These are phyloP conservation scores for Premnoplex brunnescens DNA, from an alignment of 2,797 vertebrate species.

Conservation along the genomic window DNA sequence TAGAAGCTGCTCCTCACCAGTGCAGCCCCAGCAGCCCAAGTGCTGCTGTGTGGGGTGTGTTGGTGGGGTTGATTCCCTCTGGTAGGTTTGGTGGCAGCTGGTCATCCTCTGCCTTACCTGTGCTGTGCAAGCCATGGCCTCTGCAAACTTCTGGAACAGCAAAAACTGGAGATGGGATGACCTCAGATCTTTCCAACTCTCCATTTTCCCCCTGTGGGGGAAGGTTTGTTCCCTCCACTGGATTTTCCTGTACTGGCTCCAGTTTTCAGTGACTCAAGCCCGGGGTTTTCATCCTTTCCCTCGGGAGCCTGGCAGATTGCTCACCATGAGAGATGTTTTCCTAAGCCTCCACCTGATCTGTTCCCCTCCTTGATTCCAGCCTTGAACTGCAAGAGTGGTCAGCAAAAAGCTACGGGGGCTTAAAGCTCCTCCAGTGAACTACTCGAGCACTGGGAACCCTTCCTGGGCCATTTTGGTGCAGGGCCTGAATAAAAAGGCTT, in stretches of 20 bases:
- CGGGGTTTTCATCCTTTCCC: background rate
- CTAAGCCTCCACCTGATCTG: background rate
- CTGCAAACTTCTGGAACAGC: background rate
- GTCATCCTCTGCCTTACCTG: background rate
- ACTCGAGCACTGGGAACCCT: background rate
- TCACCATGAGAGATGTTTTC: conserved; percentile 31
- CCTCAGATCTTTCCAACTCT: background rate
- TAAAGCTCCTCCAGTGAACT: background rate
- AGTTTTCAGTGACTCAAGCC: conserved; percentile 24
- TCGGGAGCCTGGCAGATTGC: background rate
- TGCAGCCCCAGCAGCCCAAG: background rate
- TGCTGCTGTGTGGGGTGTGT: background rate
- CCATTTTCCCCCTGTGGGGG: background rate
- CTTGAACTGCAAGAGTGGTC: background rate
- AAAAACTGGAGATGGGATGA: background rate
- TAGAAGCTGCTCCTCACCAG: background rate
- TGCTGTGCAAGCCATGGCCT: background rate
- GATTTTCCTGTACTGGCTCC: conserved; percentile 43
- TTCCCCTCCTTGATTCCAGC: background rate
- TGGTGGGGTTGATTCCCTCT: background rate
- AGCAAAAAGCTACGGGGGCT: background rate
- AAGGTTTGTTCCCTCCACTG: conserved; percentile 13
- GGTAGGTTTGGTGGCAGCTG: background rate
- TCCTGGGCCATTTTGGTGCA: background rate
- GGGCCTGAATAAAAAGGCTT: background rate